phyloP scores from a whole-genome alignment of 2,888 invertebrate species.

The Lutraria lutraria region DNA sequence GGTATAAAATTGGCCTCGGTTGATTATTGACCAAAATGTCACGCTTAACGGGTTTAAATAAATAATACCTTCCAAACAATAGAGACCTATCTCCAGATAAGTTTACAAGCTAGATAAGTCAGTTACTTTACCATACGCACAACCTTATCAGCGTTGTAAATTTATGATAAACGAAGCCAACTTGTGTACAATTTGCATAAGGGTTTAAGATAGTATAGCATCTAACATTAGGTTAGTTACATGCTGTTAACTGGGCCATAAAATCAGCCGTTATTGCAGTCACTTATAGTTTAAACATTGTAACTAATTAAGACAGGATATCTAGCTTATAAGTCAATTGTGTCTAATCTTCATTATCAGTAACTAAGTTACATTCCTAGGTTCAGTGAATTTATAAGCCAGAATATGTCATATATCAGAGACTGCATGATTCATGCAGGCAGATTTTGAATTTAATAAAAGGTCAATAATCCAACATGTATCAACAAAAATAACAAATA shows the following conservation, averaged over 20 bases:
- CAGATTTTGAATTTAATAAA: too few species aligned
- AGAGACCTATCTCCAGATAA: not conserved
- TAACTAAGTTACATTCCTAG: conserved; percentile 11
- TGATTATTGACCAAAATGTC: conserved; percentile 65
- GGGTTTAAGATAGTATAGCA: conserved; percentile 18
- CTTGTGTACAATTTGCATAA: not conserved
- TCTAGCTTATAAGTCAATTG: not conserved
- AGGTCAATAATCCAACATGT: too few species aligned
- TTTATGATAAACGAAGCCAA: not conserved
- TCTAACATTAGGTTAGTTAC: conserved; percentile 6
- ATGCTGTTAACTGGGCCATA: conserved; percentile 44
- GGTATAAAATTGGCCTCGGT: conserved; percentile 61
- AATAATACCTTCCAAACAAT: conserved; percentile 26
- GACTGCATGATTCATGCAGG: too few species aligned
- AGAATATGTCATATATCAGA: too few species aligned
- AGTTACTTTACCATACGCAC: not conserved
- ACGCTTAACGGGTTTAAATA: conserved; percentile 64
- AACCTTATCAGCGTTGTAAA: not conserved
- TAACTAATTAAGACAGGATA: conserved; percentile 6
- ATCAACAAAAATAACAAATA: too few species aligned
- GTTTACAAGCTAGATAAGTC: not conserved
- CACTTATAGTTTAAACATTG: conserved; percentile 25
- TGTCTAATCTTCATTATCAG: not conserved
- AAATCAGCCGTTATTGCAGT: conserved; percentile 41
- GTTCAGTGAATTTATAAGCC: not conserved